A percentile compares a stretch with the other conserved stretches of the same genome.
phyloP scores from a whole-genome alignment of 2,113 vertebrate species.

The Excalfactoria chinensis region DNA sequence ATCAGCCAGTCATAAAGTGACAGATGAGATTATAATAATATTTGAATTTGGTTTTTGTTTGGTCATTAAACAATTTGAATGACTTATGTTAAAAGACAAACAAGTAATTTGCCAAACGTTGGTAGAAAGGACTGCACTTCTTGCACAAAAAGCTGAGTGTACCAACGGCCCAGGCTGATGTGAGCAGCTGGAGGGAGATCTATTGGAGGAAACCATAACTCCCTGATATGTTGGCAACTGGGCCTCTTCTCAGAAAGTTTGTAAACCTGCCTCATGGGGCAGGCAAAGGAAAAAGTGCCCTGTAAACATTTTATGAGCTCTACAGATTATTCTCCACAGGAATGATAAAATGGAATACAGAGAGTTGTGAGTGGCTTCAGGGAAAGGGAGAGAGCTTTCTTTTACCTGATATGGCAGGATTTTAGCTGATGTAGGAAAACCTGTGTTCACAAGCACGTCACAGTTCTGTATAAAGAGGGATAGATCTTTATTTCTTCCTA shows the following conservation, averaged over 20 bases:
- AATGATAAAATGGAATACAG: background rate
- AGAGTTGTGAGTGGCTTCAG: background rate
- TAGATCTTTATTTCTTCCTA: no score
- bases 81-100: background rate
- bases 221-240: background rate
- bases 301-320: background rate
- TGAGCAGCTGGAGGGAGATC: background rate
- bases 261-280: background rate
- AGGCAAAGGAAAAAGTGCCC: background rate
- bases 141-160: background rate
- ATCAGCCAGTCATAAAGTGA: fast-evolving
- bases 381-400: background rate
- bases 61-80: background rate
- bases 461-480: background rate
- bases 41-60: background rate
- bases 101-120: background rate
- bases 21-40: background rate
- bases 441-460: background rate
- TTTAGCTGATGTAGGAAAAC: background rate
- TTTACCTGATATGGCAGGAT: background rate
- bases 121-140: background rate
- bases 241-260: background rate
- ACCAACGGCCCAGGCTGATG: background rate
- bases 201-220: fast-evolving
- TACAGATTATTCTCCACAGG: background rate